Conservation (phyloP, 2,113 vertebrate species). For the Pseudolaguvia tuberculata region DNA sequence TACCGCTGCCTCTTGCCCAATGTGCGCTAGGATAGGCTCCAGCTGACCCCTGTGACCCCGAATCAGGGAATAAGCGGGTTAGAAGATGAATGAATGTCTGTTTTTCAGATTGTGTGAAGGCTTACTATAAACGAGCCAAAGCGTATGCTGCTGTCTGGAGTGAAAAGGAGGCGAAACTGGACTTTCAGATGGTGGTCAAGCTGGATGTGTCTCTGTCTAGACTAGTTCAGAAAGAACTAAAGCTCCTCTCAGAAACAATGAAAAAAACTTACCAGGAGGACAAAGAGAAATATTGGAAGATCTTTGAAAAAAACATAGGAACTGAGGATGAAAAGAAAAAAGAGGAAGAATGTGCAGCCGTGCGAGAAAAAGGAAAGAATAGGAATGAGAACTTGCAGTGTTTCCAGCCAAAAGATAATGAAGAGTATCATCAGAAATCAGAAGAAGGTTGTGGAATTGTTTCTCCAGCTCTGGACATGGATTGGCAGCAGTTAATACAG, state of each 20-base stretch:
- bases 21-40: too few species aligned
- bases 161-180: constrained; percentile 68
- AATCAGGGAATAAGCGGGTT: too few species aligned
- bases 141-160: constrained; percentile 80
- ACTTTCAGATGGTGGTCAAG: constrained; percentile 71
- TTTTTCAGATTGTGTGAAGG: constrained; percentile 75
- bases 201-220: constrained; percentile 68
- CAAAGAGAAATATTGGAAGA: constrained; percentile 74
- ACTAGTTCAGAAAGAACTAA: constrained; percentile 68
- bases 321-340: constrained; percentile 15
- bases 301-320: constrained; percentile 57
- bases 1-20: too few species aligned
- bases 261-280: constrained; percentile 80
- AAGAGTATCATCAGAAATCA: not conserved
- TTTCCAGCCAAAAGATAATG: constrained; percentile 18
- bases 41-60: too few species aligned
- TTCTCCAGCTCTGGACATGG: too few species aligned
- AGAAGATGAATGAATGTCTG: not conserved
- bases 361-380: not conserved
- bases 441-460: too few species aligned
- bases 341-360: not conserved
- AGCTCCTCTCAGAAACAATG: constrained; percentile 72
- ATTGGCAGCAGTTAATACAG: constrained; percentile 77
- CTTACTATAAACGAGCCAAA: constrained; percentile 81
- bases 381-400: not conserved